Evolutionary conservation across 2,888 invertebrate genomes (phyloP).

Genomic region (Linnaemya tessellans): DNA sequence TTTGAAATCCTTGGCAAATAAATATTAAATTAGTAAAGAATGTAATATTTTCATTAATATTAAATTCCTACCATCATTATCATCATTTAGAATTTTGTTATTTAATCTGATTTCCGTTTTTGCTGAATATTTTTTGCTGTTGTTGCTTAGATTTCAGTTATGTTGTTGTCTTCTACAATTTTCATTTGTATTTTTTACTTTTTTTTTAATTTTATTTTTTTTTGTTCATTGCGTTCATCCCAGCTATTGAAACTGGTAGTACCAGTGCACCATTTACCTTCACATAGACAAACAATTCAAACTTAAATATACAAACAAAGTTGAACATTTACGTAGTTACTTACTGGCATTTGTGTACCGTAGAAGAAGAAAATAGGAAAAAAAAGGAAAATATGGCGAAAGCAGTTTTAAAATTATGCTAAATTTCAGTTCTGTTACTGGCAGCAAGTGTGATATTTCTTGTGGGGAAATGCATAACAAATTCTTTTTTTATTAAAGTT

Average conservation of each 20-base stretch:
- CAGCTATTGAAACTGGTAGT: constrained; percentile 56
- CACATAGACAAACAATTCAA: constrained; percentile 52
- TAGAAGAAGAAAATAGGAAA: no score
- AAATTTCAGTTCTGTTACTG: no score
- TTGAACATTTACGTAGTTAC: constrained; percentile 29
- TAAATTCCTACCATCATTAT: constrained; percentile 50
- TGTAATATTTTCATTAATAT: constrained; percentile 50
- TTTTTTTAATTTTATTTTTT: constrained; percentile 7
- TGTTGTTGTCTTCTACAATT: background rate
- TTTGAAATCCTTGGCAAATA: background rate
- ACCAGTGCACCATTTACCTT: constrained; percentile 61
- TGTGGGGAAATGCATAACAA: background rate
- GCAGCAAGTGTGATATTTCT: no score
- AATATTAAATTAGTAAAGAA: constrained; percentile 10
- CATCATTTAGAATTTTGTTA: constrained; percentile 53
- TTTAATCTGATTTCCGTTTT: constrained; percentile 65
- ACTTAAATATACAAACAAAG: constrained; percentile 52
- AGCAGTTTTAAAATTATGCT: background rate
- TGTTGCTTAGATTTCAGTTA: constrained; percentile 32
- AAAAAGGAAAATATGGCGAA: background rate
- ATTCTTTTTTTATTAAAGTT: background rate
- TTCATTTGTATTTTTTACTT: background rate
- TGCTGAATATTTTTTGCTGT: constrained; percentile 22
- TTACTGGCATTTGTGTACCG: constrained; percentile 1
- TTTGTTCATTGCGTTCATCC: background rate